Evolutionary conservation across 2,888 invertebrate genomes (phyloP), one percentile per base, ranked within the genome.

Genomic region (Sarcophaga caerulescens): DNA sequence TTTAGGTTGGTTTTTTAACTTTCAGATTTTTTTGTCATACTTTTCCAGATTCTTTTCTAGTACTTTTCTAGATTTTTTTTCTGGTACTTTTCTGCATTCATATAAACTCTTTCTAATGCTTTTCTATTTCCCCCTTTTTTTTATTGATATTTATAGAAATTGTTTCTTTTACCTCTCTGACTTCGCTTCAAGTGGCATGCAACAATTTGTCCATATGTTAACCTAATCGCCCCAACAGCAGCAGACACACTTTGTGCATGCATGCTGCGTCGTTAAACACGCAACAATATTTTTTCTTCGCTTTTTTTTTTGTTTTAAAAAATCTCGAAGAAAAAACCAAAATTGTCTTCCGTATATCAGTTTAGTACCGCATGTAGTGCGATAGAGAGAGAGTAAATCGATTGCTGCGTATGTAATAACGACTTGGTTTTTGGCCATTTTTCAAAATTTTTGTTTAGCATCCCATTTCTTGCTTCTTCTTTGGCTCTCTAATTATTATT

Each of bases 271-370:
- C 62, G 23, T 44, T 52, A 45, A 73, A 63, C 23, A 47, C 25
- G n/a, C n/a, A 81, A 35, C 62, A 81, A 75, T 70, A 8, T 35
- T 35, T 35, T 35, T 35, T 35, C 8, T 35, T 35, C 8, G 8
- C 8, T 10, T 81, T 45, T 47, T 57, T 70, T 70, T 65, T 63
- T n/a, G 66, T 82, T 77, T 45, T 19, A 68, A 81, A 44, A 52
- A 62, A 62, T 35, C 35, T 6, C 12, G 45, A 19, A 63, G 44
- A 17, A 47, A 66, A 84, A 69, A 35, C 6, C 44, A 78, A 52
- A 68, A 85, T 80, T 85, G 85, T 85, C 85, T 85, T 85, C 85
- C 85, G 85, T 85, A 83, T 85, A 23, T 60, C 19, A 23, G 25
- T 71, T 83, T 77, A 47, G 14, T 47, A 12, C 14, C 52, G 17